Evolutionary conservation across 2,888 invertebrate genomes (phyloP).

Genomic region (Oscheius onirici): DNA sequence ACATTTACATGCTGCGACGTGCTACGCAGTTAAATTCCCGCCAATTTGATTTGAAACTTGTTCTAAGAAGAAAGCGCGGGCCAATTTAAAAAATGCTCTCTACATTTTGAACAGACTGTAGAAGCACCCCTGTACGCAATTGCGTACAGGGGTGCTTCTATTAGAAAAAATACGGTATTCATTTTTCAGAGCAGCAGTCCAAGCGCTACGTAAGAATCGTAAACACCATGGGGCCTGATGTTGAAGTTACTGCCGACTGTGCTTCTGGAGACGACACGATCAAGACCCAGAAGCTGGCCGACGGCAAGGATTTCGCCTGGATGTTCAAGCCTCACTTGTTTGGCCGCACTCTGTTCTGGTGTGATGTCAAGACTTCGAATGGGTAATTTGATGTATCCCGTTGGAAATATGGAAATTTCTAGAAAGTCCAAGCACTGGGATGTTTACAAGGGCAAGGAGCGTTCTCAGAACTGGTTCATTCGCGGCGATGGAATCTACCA

Average conservation of each 20-base stretch:
- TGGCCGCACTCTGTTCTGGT: slow-evolving; percentile 8
- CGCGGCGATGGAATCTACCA: not conserved
- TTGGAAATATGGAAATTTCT: too few relatives aligned
- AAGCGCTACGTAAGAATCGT: not conserved
- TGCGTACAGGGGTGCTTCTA: too few relatives aligned
- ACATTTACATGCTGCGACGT: too few relatives aligned
- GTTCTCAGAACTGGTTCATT: not conserved
- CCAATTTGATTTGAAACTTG: too few relatives aligned
- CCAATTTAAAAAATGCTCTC: too few relatives aligned
- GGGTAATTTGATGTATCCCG: too few relatives aligned
- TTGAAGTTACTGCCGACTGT: not conserved
- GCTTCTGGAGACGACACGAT: slow-evolving; percentile 4
- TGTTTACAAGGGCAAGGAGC: not conserved
- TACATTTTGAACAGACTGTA: too few relatives aligned
- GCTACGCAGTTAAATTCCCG: too few relatives aligned
- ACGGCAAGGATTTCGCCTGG: not conserved
- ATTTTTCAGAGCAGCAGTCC: not conserved
- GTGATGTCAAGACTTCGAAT: not conserved
- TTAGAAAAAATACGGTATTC: too few relatives aligned
- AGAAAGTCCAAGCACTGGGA: slow-evolving; percentile 8
- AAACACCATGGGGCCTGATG: not conserved
- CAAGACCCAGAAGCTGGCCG: not conserved
- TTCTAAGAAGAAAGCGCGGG: too few relatives aligned
- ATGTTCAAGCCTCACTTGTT: slow-evolving; percentile 1
- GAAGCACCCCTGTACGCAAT: too few relatives aligned